Base-by-base conservation (phyloP, 2,113 vertebrate genomes). In the Syngnathus typhle region DNA sequence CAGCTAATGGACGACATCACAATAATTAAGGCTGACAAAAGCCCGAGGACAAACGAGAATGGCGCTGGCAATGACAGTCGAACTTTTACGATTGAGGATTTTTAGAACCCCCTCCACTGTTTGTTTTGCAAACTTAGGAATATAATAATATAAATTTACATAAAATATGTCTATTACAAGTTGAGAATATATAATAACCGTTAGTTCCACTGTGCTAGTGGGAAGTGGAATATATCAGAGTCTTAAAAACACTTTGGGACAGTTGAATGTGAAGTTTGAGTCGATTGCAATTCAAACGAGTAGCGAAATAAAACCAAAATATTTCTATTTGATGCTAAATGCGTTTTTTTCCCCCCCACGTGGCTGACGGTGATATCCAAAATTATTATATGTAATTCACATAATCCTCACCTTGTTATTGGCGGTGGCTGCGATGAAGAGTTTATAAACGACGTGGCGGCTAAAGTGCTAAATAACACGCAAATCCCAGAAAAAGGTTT, bases 1-100 rank as follows among this genome's bases (percentile, higher is more conserved):
- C 56, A 60, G 64, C 70, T 82, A 86, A 74, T 36, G 73, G 60
- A 77, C 64, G 73, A 75, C 60, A 73, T 77, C 79, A 80, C n/a
- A 5, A 67, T 82, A 85, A 89, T 41, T 52, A n/a, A 70, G 76
- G 21, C 68, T 16, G 78, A 86, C 21, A 21, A 52, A 38, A 58
- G 75, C 72, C 51, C 19, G 70, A n/a, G 69, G 72, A 67, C 68
- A 64, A 72, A 76, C 23, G 3, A 46, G 68, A 58, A 72, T 67
- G 66, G 19, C 65, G 54, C 69, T 47, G 80, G 38, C 56, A 23
- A 54, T 6, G 21, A 54, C 15, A 16, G 27, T 32, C 46, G 18
- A 47, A 15, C 13, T 47, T 43, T 43, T 43, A 43, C 2, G 41
- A 43, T 43, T 43, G 6, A 43, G 8, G 41, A 43, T 47, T 46